Evolutionary conservation across 2,113 vertebrate genomes (phyloP).

Genomic region (Osmerus mordax): DNA sequence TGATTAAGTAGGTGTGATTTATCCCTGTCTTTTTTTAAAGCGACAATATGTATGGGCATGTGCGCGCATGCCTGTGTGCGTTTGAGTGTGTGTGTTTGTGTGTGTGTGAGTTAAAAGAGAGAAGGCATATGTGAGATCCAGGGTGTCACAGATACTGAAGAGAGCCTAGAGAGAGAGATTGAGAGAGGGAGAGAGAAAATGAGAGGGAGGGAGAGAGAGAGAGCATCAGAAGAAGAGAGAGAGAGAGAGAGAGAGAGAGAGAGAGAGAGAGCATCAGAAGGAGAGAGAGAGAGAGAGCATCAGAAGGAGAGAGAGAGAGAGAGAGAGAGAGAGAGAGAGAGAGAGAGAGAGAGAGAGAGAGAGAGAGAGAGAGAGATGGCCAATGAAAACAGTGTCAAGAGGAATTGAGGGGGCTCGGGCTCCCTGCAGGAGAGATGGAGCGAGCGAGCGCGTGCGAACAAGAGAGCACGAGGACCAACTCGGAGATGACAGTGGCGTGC

Average conservation of each 20-base stretch:
- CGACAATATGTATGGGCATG: conserved; percentile 6
- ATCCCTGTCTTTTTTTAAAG: background rate
- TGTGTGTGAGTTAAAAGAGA: background rate
- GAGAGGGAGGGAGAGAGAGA: background rate
- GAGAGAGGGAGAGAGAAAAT: conserved; percentile 6
- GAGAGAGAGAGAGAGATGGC: background rate
- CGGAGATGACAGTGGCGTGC: conserved; percentile 32
- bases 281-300: conserved; percentile 2
- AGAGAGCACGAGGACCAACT: conserved; percentile 1
- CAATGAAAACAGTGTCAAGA: no score
- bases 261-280: background rate
- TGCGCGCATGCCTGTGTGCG: background rate
- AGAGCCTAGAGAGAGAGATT: conserved; percentile 7
- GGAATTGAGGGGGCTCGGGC: background rate
- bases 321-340: background rate
- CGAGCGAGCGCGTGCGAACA: conserved; percentile 10
- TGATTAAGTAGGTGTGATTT: background rate
- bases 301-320: background rate
- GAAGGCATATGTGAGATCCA: no score
- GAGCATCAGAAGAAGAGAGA: background rate
- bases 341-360: conserved; percentile 1
- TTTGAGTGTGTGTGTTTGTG: background rate
- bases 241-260: conserved; percentile 2
- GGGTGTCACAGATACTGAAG: no score
- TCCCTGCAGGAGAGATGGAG: conserved; percentile 6